These are phyloP conservation scores for Eupeodes luniger DNA, from an alignment of 2,888 invertebrate genomes.

Conservation along the genomic window DNA sequence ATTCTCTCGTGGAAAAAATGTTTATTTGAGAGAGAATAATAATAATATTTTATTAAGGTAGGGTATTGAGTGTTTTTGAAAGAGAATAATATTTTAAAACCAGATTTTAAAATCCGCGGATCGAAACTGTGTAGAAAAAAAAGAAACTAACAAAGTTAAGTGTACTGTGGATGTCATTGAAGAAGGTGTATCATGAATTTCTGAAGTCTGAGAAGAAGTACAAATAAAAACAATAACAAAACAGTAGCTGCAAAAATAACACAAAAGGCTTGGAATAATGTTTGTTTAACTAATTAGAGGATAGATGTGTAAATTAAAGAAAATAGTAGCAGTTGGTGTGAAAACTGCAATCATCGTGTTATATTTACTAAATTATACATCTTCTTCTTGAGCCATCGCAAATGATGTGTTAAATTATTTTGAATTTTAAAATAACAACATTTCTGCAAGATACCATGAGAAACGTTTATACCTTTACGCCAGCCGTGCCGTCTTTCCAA, in stretches of 20 bases:
- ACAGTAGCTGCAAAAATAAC: conserved; percentile 36
- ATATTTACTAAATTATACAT: background rate
- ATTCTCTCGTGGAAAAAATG: conserved; percentile 33
- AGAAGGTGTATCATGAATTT: background rate
- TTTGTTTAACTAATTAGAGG: conserved; percentile 36
- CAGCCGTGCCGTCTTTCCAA: too few relatives aligned
- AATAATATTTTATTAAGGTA: background rate
- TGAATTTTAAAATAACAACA: too few relatives aligned
- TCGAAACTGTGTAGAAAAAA: conserved; percentile 36
- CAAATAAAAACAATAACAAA: conserved; percentile 66
- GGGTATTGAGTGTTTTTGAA: background rate
- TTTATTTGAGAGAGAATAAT: conserved; percentile 65
- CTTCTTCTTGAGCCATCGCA: background rate
- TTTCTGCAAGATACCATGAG: too few relatives aligned
- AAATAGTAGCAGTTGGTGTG: conserved; percentile 8
- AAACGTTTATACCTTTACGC: too few relatives aligned
- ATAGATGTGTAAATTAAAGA: background rate
- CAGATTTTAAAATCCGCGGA: conserved; percentile 11
- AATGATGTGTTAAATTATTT: background rate
- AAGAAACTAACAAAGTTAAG: background rate
- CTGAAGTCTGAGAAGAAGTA: background rate
- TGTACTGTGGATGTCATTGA: background rate
- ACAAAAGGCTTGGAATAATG: background rate
- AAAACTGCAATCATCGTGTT: conserved; percentile 7
- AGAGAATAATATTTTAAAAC: conserved; percentile 6